phyloP scores from a whole-genome alignment of 2,113 vertebrate species.

The Pandion haliaetus region DNA sequence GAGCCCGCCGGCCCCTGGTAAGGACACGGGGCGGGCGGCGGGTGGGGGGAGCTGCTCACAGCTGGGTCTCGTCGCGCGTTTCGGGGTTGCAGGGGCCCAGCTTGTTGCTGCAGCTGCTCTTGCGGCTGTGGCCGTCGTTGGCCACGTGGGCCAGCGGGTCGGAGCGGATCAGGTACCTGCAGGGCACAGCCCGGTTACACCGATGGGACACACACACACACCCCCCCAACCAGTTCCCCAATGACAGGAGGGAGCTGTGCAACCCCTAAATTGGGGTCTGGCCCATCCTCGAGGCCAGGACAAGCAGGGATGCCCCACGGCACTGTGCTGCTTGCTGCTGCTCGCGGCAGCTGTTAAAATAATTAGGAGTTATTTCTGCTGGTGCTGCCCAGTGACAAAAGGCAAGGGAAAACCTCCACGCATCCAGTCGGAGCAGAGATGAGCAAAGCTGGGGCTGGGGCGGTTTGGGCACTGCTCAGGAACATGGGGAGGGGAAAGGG shows the following conservation, averaged over 20 bases:
- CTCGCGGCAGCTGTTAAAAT: accelerated
- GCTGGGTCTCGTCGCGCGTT: constrained; percentile 86
- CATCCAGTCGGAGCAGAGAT: accelerated
- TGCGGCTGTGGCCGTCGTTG: constrained; percentile 77
- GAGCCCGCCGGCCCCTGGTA: neutral
- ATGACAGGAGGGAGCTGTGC: neutral
- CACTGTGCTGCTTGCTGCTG: neutral
- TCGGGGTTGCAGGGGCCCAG: constrained; percentile 78
- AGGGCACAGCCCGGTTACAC: accelerated
- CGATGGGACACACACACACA: accelerated
- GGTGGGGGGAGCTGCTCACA: constrained; percentile 54
- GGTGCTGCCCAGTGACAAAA: neutral
- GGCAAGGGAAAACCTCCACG: accelerated
- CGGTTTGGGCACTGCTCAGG: neutral
- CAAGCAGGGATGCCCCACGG: accelerated
- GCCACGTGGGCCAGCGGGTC: constrained; percentile 91
- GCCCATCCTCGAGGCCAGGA: neutral
- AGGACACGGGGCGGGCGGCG: accelerated
- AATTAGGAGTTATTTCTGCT: neutral
- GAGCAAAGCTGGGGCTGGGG: neutral
- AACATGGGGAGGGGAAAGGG: accelerated
- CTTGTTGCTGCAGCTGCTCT: constrained; percentile 74
- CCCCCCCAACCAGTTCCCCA: accelerated
- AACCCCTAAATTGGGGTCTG: neutral
- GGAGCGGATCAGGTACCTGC: constrained; percentile 91